Evolutionary conservation across 2,797 vertebrate genomes (phyloP), one percentile per base, ranked within the genome.

Genomic region (Pogoniulus pusillus): DNA sequence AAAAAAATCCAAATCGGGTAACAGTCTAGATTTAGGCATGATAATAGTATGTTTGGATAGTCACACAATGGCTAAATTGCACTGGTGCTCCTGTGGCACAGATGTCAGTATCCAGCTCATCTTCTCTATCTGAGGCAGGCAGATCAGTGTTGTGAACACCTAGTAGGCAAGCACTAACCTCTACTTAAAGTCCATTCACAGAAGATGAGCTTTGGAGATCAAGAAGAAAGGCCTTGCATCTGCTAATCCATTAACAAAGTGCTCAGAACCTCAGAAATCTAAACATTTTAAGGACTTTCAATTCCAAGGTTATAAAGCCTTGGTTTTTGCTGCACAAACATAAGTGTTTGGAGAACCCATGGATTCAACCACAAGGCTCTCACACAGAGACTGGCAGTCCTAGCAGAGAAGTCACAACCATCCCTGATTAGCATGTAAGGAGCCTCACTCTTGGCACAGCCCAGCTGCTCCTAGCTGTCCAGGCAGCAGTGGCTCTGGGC

Each of bases 1-100:
- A 74, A 82, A 93, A 95, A 95, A 93, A 81, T 69, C 77, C 55
- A 78, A 69, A 80, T 82, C 85, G 84, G 73, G 20, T 89, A 93
- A 65, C 15, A 29, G 35, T 82, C 83, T 76, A 68, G 59, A 85
- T 92, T 96, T 95, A 96, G 91, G 84, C 64, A 35, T 20, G 62
- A 35, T 87, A 91, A 63, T 41, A 63, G 13, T 27, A 24, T 49
- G 23, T 57, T 81, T 94, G 66, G 69, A 62, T 68, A 93, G 65
- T 82, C 71, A 79, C 35, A 63, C 59, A 62, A 68, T 15, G 55
- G n/a, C 75, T 82, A 78, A 94, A 95, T 88, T 79, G 51, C 72
- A 89, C 6, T 27, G 63, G 43, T 43, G 35, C 22, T 70, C 9
- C 55, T 53, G 1, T 27, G 55, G n/a, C 37, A 49, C 47, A 49